Conservation (phyloP, 2,888 invertebrate species). For the Pharmacophagus antenor region DNA sequence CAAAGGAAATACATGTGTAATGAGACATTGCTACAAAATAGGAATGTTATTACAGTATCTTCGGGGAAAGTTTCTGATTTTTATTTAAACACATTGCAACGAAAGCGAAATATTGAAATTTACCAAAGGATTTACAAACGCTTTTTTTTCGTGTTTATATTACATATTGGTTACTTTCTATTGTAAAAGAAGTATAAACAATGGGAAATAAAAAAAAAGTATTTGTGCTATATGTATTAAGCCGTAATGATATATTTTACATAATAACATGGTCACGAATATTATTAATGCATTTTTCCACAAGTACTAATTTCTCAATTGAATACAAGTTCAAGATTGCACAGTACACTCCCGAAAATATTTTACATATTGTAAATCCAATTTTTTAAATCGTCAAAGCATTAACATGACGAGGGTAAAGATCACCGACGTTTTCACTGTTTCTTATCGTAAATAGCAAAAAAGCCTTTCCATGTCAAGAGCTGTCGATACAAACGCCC, state of each 20-base stretch:
- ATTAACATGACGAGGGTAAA: conserved; percentile 44
- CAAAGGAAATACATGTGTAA: conserved; percentile 17
- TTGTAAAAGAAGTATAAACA: too few species aligned
- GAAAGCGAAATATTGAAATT: neutral
- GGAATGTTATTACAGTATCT: conserved; percentile 8
- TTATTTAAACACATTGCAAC: neutral
- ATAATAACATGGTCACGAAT: too few species aligned
- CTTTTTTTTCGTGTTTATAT: too few species aligned
- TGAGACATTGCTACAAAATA: conserved; percentile 17
- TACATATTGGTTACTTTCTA: too few species aligned
- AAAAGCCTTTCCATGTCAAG: conserved; percentile 77
- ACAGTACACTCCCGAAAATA: too few species aligned
- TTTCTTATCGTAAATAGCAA: conserved; percentile 69
- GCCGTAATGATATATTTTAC: too few species aligned
- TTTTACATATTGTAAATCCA: conserved; percentile 33
- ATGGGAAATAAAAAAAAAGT: too few species aligned
- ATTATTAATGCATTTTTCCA: too few species aligned
- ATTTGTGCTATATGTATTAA: too few species aligned
- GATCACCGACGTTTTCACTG: conserved; percentile 43
- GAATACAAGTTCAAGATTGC: too few species aligned
- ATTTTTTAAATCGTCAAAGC: conserved; percentile 60
- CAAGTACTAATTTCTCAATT: too few species aligned
- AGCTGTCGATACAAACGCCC: conserved; percentile 64
- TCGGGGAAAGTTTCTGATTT: conserved; percentile 16
- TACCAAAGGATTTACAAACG: too few species aligned